Percentiles rank a stretch among this genome's conserved stretches.
These are phyloP conservation scores for Cochlearius cochlearius DNA, from an alignment of 2,113 vertebrate genomes.

Conservation along the genomic window DNA sequence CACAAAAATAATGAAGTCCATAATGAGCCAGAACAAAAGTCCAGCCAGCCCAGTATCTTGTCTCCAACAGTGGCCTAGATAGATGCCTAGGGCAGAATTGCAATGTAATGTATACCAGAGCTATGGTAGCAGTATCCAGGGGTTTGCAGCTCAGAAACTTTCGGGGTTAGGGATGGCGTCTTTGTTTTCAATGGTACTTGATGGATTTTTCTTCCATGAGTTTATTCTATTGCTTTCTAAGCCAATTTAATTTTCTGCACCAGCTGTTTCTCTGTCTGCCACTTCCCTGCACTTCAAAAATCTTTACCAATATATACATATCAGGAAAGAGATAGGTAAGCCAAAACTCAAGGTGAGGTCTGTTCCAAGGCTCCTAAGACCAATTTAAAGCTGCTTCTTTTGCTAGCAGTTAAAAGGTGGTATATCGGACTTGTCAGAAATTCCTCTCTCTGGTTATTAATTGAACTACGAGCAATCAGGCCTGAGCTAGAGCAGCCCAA, in stretches of 20 bases:
- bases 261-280: neutral
- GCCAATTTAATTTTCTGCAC: neutral
- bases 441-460: neutral
- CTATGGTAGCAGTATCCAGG: neutral
- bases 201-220: neutral
- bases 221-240: neutral
- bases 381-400: neutral
- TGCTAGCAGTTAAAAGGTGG: neutral
- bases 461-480: neutral
- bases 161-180: neutral
- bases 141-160: neutral
- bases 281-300: neutral
- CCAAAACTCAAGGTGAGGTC: neutral
- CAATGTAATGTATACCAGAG: neutral
- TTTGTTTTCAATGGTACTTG: neutral
- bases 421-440: neutral
- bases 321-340: neutral
- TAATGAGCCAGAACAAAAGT: neutral
- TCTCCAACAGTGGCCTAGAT: neutral
- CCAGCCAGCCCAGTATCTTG: neutral
- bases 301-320: neutral
- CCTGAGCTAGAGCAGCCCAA: neutral
- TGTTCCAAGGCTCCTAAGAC: neutral
- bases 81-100: neutral
- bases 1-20: neutral